Evolutionary conservation across 1,140 invertebrate genomes (phyloP), one percentile per base, ranked within the genome.

Genomic region (Druon quercuslanigerum): DNA sequence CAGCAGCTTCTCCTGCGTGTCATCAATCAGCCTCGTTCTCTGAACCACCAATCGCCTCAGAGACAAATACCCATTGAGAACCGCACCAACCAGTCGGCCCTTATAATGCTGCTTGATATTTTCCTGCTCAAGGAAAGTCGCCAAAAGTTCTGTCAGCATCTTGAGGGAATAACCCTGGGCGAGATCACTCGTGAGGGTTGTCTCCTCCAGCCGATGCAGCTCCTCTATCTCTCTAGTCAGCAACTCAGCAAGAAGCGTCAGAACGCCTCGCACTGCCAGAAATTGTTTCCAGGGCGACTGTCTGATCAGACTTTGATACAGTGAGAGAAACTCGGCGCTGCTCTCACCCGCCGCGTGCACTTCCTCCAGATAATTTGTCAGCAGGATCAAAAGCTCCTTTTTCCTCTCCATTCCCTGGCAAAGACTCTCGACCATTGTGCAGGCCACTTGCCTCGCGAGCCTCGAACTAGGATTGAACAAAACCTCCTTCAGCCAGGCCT

Each of bases 1-100:
- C 0, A 99, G 92, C 13, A 99, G 91, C 87, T 98, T 98, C 87
- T 99, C 97, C 91, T 99, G 98, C 2, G 98, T 98, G 88, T 99
- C 98, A 90, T 99, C 98, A 57, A 99, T 98, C 33, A 98, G 93
- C 76, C 98, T 94, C 0, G 98, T 99, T 75, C 98, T 92, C 90
- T 99, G 98, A 71, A 99, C 97, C 14, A 99, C 96, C 7, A 99
- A 92, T 79, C 97, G 94, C 20, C 97, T 92, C 70, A 99, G 91
- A 0, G 97, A 97, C 56, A 99, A 92, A 92, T 99, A 99, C 0
- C 98, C 98, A 91, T 98, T 97, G 0, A 99, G 92, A 9, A 98
- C 95, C 78, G 97, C 95, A 54, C 97, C 95, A 9, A 99, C 96
- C 73, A 99, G 92, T 72, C 95, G 93, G 4, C 95, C 95, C 91